Base-by-base conservation (phyloP, 2,888 invertebrate species). In the Tachystola acroxantha region DNA sequence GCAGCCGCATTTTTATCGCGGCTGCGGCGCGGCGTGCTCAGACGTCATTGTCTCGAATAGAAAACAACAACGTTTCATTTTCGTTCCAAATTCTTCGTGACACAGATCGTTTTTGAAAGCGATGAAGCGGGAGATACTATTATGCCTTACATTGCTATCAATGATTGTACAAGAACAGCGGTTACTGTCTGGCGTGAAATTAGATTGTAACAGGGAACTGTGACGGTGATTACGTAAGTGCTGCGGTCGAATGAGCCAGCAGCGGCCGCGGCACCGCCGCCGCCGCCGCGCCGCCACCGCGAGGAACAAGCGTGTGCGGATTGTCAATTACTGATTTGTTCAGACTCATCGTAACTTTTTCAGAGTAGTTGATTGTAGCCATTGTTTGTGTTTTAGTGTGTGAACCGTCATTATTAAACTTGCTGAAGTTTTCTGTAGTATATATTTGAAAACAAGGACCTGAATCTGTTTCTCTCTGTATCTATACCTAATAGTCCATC, bases 1-100 rank as follows among this genome's bases (percentile, higher is more conserved):
- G 84, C 82, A 81, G 63, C 71, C 57, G 51, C 53, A 47, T 65
- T 73, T 71, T 68, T 69, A 67, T 64, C 48, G 46, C 50, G 46
- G 43, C 43, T 45, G 51, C 46, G 36, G n/a, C 41, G 38, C 43
- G 42, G 45, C 43, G n/a, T 42, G 48, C 50, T 48, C 55, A 42
- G 54, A 61, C 59, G 59, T 61, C 60, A 60, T 37, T 36, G 48
- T 33, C 40, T 34, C 43, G 42, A 52, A 24, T 41, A 46, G 45
- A 50, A 55, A 53, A 53, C 50, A 53, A 53, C 50, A 53, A 53
- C 45, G 36, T 34, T 46, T 44, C 39, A 45, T 41, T 43, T 46
- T 42, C 36, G 43, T 50, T 50, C 40, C 45, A 46, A 48, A 34
- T 40, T 31, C 16, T 28, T 16, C 14, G 27, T 32, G 28, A 32